Evolutionary conservation across 2,113 vertebrate genomes (phyloP).

Genomic region (Plestiodon gilberti): DNA sequence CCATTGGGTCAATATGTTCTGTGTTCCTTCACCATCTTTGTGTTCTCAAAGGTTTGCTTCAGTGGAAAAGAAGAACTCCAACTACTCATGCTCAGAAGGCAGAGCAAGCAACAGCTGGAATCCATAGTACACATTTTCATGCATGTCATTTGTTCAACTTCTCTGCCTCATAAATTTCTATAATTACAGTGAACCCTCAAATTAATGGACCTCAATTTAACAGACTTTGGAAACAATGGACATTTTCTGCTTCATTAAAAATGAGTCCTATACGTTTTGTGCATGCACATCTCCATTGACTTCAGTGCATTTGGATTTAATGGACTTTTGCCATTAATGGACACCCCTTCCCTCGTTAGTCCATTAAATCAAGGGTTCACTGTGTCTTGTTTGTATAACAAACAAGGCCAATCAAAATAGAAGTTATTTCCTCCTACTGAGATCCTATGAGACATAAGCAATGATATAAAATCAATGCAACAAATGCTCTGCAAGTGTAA

Average conservation of each 20-base stretch:
- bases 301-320: no score
- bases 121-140: not conserved
- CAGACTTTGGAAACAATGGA: no score
- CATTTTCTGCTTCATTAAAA: no score
- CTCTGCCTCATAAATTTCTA: not conserved
- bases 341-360: no score
- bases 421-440: not conserved
- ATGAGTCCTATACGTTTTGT: no score
- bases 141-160: not conserved
- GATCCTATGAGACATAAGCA: not conserved
- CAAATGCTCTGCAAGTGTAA: not conserved
- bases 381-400: not conserved
- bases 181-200: no score
- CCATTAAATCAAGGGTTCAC: no score
- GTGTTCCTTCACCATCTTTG: not conserved
- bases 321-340: no score
- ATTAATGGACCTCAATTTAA: no score
- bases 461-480: not conserved
- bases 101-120: not conserved
- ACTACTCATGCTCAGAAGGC: not conserved
- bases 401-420: not conserved
- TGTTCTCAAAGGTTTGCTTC: not conserved
- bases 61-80: not conserved
- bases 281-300: no score
- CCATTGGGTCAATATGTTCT: not conserved